Percentiles rank a stretch among this genome's conserved stretches.
Conservation (phyloP, 2,113 vertebrate genomes). For the Lonchura striata region DNA sequence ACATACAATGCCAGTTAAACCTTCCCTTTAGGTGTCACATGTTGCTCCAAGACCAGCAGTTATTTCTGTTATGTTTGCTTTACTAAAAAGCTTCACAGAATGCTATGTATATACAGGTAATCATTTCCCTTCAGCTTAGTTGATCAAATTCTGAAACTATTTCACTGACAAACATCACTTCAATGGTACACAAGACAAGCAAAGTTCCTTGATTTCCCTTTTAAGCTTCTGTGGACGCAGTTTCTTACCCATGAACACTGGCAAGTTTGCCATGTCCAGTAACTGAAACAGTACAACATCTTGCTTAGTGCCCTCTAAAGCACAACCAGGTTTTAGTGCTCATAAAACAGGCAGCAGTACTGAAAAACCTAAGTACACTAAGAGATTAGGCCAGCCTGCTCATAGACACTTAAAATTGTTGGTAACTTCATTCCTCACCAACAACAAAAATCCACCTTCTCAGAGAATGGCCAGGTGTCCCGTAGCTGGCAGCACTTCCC, state of each 20-base stretch:
- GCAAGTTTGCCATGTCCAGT: not conserved
- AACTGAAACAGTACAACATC: conserved; percentile 4
- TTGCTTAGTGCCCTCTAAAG: not conserved
- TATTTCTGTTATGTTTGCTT: not conserved
- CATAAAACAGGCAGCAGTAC: not conserved
- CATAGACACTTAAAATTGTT: not conserved
- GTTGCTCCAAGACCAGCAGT: not conserved
- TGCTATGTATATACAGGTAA: not conserved
- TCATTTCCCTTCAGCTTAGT: not conserved
- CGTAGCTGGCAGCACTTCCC: not conserved
- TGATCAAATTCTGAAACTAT: not conserved
- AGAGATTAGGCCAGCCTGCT: not conserved
- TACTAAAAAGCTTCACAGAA: not conserved
- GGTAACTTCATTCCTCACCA: not conserved
- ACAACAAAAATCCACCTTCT: not conserved
- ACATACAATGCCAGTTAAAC: not conserved
- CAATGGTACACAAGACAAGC: not conserved
- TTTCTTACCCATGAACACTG: not conserved
- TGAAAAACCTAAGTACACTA: not conserved
- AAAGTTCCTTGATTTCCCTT: not conserved
- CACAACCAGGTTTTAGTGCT: not conserved
- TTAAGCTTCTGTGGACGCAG: not conserved
- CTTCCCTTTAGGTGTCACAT: not conserved
- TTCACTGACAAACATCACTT: not conserved
- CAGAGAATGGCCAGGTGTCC: not conserved